Percentiles rank a stretch among this genome's conserved stretches.
These are phyloP conservation scores for Cephus runcator DNA, from an alignment of 2,888 invertebrate genomes.

Conservation along the genomic window DNA sequence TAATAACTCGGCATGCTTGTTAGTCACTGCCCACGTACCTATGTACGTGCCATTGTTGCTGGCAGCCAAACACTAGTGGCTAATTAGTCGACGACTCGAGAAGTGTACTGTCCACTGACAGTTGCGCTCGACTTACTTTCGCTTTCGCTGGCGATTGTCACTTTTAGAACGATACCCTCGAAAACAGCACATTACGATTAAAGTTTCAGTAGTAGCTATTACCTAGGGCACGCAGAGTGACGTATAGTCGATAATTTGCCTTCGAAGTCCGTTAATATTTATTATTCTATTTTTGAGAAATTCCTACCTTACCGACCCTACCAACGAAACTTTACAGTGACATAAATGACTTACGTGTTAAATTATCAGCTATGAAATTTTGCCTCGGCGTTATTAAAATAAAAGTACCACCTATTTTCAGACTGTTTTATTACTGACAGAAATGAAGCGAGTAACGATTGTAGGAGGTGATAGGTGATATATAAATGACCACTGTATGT, in stretches of 20 bases:
- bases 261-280: neutral
- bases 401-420: neutral
- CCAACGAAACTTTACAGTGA: too few species aligned
- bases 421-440: neutral
- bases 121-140: neutral
- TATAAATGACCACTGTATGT: neutral
- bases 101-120: neutral
- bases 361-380: neutral
- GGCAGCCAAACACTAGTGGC: slow-evolving; percentile 2
- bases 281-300: too few species aligned
- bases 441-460: neutral
- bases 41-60: neutral
- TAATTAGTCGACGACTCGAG: slow-evolving; percentile 1
- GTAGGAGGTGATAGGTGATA: neutral
- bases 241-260: neutral
- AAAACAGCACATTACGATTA: neutral
- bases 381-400: neutral
- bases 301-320: too few species aligned
- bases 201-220: neutral
- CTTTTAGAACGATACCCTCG: neutral
- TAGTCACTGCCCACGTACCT: slow-evolving; percentile 25
- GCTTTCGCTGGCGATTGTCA: neutral
- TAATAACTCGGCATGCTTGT: slow-evolving; percentile 36
- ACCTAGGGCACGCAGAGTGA: neutral
- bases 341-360: neutral